Conservation (phyloP, 2,888 invertebrate genomes). For the Ormia ochracea region DNA sequence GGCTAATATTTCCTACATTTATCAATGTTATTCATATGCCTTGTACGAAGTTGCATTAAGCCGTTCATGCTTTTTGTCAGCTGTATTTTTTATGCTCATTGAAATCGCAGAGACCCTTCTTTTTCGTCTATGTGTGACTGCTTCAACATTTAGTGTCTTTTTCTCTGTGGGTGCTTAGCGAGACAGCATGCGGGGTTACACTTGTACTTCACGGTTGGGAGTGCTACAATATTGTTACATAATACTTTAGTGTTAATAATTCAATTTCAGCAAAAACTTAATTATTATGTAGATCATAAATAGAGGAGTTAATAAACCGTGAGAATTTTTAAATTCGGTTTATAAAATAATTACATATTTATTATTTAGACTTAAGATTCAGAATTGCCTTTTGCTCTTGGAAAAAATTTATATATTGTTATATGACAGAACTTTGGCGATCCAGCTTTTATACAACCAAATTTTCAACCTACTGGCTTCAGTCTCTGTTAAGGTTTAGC, state of each 20-base stretch:
- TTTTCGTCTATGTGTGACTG: slow-evolving; percentile 16
- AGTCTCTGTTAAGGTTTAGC: too few relatives aligned
- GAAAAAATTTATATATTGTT: too few relatives aligned
- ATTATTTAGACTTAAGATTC: not conserved
- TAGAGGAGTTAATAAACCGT: slow-evolving; percentile 40
- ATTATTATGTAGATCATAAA: slow-evolving; percentile 30
- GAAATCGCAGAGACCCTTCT: slow-evolving; percentile 22
- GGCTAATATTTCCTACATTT: slow-evolving; percentile 73
- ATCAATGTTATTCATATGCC: slow-evolving; percentile 56
- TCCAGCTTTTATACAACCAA: too few relatives aligned
- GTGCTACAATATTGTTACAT: slow-evolving; percentile 50
- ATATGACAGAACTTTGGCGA: too few relatives aligned
- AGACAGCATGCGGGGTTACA: slow-evolving; percentile 69
- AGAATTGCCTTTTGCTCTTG: not conserved
- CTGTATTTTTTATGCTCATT: slow-evolving; percentile 32
- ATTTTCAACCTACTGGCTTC: too few relatives aligned
- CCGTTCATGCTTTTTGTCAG: slow-evolving; percentile 49
- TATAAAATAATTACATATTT: too few relatives aligned
- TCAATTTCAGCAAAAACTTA: slow-evolving; percentile 53
- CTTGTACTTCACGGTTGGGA: slow-evolving; percentile 65
- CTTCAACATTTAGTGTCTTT: slow-evolving; percentile 23
- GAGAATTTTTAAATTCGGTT: slow-evolving; percentile 14
- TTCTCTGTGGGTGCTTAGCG: slow-evolving; percentile 19
- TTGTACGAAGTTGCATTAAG: slow-evolving; percentile 48
- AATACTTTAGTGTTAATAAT: slow-evolving; percentile 57